Base-by-base conservation (phyloP, 2,797 vertebrate species). In the Danio tinwini region DNA sequence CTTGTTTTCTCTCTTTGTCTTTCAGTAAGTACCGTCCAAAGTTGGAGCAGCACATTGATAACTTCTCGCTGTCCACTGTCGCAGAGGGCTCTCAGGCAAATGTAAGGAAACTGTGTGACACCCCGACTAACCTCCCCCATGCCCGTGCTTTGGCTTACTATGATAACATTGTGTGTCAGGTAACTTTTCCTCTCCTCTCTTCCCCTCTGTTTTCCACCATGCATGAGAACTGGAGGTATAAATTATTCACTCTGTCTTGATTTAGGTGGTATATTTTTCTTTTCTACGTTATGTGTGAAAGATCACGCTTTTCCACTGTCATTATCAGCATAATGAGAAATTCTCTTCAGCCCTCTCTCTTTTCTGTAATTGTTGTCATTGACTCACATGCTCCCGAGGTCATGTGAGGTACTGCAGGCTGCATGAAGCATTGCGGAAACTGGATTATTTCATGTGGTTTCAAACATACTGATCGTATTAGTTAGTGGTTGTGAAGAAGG, bases 61-160 rank as follows among this genome's bases (percentile, higher is more conserved):
- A 97, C 92, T 96, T 99, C 89, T 99, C 98, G 12, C 95, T 99
- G 72, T 99, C 97, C 86, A 99, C 97, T 65, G 96, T 96, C 80
- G 96, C 96, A 4, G 98, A 98, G 89, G 96, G 96, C 91, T 99
- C 97, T 50, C 97, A 98, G 91, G 94, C 96, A 93, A 98, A 98
- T 14, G 97, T 99, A 98, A 99, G 97, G 95, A 96, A 92, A 93
- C 90, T 93, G 84, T 90, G 90, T 14, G 90, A 90, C 90, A 87
- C 93, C 67, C 92, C 93, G 82, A 86, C 91, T 88, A 87, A 91
- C 84, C 93, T 93, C 83, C 93, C 94, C 87, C 92, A 93, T 93
- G 93, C 92, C 88, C 89, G 91, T 88, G 92, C 94, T 92, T 92
- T 95, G 94, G 94, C 94, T 93, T 94, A 93, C 94, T 95, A 94